phyloP scores from a whole-genome alignment of 1,140 invertebrate species.

The Drosophila grimshawi region DNA sequence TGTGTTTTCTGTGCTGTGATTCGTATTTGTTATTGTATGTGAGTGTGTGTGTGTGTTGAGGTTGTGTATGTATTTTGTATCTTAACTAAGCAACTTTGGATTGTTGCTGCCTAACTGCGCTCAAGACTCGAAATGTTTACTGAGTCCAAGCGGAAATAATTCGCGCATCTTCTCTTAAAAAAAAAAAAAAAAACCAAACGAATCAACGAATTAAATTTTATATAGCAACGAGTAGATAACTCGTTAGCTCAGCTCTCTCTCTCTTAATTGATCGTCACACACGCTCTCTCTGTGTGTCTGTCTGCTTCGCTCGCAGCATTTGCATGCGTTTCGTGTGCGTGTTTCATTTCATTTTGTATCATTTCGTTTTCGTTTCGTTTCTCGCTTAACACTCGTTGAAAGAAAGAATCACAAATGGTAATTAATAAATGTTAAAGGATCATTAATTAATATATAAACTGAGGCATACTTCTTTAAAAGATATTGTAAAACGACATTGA shows the following conservation, averaged over 20 bases:
- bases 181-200: conserved; percentile 51
- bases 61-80: background rate
- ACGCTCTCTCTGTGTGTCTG: conserved; percentile 38
- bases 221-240: conserved; percentile 1
- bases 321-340: conserved; percentile 34
- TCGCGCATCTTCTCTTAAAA: conserved; percentile 30
- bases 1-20: conserved; percentile 21
- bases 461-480: conserved; percentile 90
- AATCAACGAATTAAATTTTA: conserved; percentile 55
- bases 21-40: conserved; percentile 6
- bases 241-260: background rate
- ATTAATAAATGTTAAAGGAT: conserved; percentile 76
- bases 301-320: background rate
- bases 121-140: conserved; percentile 12
- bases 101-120: conserved; percentile 46
- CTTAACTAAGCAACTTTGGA: conserved; percentile 17
- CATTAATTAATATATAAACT: conserved; percentile 81
- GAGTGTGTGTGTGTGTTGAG: conserved; percentile 6
- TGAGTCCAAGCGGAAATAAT: conserved; percentile 16
- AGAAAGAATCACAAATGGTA: conserved; percentile 68
- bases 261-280: conserved; percentile 11
- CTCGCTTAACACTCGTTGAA: conserved; percentile 68
- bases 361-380: conserved; percentile 54
- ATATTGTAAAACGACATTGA: conserved; percentile 93
- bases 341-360: conserved; percentile 47